Conservation (phyloP, 2,113 vertebrate genomes). For the Megaceryle maxima region DNA sequence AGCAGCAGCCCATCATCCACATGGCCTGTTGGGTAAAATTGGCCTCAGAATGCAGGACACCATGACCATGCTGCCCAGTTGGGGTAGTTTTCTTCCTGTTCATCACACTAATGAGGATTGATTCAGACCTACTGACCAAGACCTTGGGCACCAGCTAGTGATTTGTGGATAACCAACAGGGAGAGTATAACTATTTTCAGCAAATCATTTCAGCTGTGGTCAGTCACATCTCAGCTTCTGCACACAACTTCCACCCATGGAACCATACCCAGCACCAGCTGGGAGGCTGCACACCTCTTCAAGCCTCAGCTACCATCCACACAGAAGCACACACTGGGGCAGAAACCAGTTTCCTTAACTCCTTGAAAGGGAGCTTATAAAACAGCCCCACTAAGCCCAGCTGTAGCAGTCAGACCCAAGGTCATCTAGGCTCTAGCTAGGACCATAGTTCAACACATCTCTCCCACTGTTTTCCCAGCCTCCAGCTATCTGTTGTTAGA, state of each 20-base stretch:
- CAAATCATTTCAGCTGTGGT: neutral
- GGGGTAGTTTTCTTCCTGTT: neutral
- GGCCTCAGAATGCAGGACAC: neutral
- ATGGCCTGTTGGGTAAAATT: neutral
- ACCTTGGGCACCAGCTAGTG: neutral
- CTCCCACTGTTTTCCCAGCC: neutral
- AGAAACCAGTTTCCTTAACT: neutral
- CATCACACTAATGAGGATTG: neutral
- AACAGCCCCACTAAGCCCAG: neutral
- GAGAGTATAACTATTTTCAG: neutral
- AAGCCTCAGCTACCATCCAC: neutral
- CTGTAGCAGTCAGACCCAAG: neutral
- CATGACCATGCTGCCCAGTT: rapidly evolving
- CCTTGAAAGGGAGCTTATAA: neutral
- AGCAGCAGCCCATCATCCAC: neutral
- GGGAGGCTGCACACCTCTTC: neutral
- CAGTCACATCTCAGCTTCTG: neutral
- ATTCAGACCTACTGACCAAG: neutral
- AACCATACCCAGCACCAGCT: neutral
- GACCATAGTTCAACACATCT: neutral
- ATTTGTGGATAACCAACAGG: rapidly evolving
- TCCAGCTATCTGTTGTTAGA: neutral
- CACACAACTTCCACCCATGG: neutral
- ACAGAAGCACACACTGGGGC: neutral
- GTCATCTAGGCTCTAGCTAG: neutral